These are phyloP conservation scores for Peucedramus taeniatus DNA, from an alignment of 2,113 vertebrate species.

Conservation along the genomic window DNA sequence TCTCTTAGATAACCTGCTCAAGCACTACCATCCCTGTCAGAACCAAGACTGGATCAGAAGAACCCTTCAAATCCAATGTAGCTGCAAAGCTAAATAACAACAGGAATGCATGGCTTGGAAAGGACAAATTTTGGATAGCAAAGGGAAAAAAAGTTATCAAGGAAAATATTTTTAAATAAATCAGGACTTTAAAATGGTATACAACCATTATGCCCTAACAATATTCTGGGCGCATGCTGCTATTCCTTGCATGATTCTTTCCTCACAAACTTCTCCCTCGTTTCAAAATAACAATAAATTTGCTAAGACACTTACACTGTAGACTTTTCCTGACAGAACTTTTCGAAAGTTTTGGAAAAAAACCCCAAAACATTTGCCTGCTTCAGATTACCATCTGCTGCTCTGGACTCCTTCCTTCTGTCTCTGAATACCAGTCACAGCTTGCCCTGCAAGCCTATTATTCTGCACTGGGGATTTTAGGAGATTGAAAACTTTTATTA, in stretches of 20 bases:
- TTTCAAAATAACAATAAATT: not conserved
- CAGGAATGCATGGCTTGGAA: not conserved
- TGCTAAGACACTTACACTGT: not conserved
- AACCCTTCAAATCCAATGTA: not conserved
- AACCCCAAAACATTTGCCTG: not conserved
- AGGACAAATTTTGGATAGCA: not conserved
- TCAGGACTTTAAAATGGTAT: not conserved
- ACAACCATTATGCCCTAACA: not conserved
- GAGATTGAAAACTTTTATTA: not conserved
- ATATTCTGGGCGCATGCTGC: not conserved
- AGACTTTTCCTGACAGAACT: not conserved
- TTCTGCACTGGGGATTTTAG: not conserved
- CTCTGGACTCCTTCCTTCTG: slow-evolving; percentile 5
- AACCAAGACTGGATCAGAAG: not conserved
- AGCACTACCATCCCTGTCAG: not conserved
- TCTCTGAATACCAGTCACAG: not conserved
- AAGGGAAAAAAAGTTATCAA: not conserved
- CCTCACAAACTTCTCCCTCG: not conserved
- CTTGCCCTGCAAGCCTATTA: not conserved
- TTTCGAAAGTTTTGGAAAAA: not conserved
- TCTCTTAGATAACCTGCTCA: not conserved
- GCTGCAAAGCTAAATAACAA: not conserved
- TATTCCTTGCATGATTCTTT: not conserved
- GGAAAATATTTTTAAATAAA: not conserved
- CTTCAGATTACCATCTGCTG: not conserved